Percentiles rank a stretch among this genome's conserved stretches.
Evolutionary conservation across 2,797 vertebrate species (phyloP).

Genomic region (Acipenser transmontanus): DNA sequence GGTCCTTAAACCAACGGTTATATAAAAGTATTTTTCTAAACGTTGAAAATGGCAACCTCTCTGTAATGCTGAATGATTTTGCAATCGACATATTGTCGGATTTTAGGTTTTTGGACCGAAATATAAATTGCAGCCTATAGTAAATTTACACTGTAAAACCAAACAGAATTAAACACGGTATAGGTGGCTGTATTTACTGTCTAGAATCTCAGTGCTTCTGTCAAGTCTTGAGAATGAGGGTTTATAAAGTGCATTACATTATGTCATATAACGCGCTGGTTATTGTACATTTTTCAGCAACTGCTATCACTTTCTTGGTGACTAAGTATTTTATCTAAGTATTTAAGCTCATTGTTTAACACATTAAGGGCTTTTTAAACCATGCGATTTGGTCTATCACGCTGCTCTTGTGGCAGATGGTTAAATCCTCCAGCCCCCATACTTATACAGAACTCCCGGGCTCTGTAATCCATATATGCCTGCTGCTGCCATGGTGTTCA

Average conservation of each 20-base stretch:
- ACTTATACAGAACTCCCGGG: slow-evolving; percentile 17
- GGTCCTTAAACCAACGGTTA: no score
- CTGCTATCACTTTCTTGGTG: slow-evolving; percentile 13
- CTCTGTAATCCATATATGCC: background rate
- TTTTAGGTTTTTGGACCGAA: no score
- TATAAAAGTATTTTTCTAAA: no score
- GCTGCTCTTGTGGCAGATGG: slow-evolving; percentile 20
- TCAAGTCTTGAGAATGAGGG: no score
- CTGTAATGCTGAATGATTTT: no score
- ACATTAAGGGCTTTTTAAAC: slow-evolving; percentile 25
- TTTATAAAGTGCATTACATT: slow-evolving; percentile 13
- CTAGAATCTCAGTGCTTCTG: no score
- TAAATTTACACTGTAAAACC: no score
- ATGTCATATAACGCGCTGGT: background rate
- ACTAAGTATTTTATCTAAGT: slow-evolving; percentile 7
- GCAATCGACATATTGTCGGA: no score
- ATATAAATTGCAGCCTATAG: no score
- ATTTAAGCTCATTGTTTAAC: slow-evolving; percentile 14
- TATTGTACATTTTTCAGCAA: slow-evolving; percentile 48
- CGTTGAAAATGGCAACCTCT: no score
- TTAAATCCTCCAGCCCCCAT: slow-evolving; percentile 22
- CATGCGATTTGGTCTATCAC: slow-evolving; percentile 14
- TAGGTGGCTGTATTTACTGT: no score
- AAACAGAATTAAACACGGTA: no score
- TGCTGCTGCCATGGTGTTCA: background rate